Base-by-base conservation (phyloP, 2,888 invertebrate species). In the Meganola albula region DNA sequence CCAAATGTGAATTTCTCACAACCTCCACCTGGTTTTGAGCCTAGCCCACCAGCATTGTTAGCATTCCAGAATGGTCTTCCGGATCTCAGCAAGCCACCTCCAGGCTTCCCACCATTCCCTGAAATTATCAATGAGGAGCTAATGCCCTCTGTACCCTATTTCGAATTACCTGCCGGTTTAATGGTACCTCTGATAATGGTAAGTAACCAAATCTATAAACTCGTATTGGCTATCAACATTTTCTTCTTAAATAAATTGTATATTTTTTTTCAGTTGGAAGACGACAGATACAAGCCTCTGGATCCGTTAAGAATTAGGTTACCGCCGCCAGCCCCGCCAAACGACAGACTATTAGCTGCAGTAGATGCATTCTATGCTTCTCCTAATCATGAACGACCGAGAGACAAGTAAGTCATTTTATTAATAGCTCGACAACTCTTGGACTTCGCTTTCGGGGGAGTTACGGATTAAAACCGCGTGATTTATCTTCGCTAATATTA, bases 111-210 rank as follows among this genome's bases (percentile, higher is more conserved):
- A 52, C 64, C 84, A 50, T 65, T 88, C 74, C 64, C 74, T 6
- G 84, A 87, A 45, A 56, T 82, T 34, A 84, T 71, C 52, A 80
- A 71, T 58, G 93, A 94, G 55, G 94, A 95, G 42, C 80, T 95
- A 46, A 91, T 95, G 82, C 98, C 98, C 12, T 92, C 94, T 12
- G 93, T 95, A 54, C 97, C 98, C 28, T 99, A 99, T 74, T 99
- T 94, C 72, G 98, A 99, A 70, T 87, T 99, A 45, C 99, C 99
- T 2, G 98, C 99, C 33, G 99, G 98, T 24, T 88, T 99, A 10
- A 98, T 99, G 93, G 97, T 98, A 35, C 97, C 98, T n/a, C 88
- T 98, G 8, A 94, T 99, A 39, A 94, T 93, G 89, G 92, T 94
- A 77, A 73, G 60, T 31, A n/a, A n/a, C n/a, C n/a, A n/a, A n/a